Percentiles rank a stretch among this genome's conserved stretches.
Evolutionary conservation across 2,113 vertebrate species (phyloP).

Genomic region (Cyprichromis sp.): DNA sequence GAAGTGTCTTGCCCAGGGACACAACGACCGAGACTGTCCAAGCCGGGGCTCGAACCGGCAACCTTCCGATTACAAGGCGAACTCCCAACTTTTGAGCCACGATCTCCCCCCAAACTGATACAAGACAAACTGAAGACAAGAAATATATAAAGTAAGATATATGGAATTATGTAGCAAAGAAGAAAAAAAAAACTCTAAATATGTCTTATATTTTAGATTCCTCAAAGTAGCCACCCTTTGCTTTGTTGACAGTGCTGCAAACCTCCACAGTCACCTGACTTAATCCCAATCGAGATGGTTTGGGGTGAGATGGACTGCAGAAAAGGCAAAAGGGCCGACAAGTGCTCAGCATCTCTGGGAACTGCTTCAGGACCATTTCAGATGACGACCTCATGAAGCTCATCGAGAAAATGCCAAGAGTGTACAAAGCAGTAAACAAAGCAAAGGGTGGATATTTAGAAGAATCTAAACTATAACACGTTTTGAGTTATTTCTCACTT

Average conservation of each 20-base stretch:
- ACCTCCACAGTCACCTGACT: neutral
- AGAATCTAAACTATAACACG: neutral
- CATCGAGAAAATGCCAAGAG: accelerated
- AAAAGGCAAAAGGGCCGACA: neutral
- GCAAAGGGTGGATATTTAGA: neutral
- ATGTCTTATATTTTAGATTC: neutral
- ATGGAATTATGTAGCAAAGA: neutral
- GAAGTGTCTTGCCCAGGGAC: too few relatives aligned
- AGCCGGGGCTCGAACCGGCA: too few relatives aligned
- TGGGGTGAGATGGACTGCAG: neutral
- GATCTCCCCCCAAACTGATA: too few relatives aligned
- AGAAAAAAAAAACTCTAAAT: neutral
- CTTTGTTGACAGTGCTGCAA: neutral
- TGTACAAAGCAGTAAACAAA: accelerated
- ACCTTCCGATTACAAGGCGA: too few relatives aligned
- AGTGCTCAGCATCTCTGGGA: neutral
- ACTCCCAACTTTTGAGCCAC: too few relatives aligned
- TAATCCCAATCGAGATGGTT: neutral
- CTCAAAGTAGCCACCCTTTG: neutral
- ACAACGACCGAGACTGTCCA: too few relatives aligned
- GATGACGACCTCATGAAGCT: neutral
- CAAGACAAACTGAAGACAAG: neutral
- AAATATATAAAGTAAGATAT: neutral
- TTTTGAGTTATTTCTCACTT: neutral
- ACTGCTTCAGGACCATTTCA: neutral